Base-by-base conservation (phyloP, 2,113 vertebrate genomes). In the Oncorhynchus tshawytscha region DNA sequence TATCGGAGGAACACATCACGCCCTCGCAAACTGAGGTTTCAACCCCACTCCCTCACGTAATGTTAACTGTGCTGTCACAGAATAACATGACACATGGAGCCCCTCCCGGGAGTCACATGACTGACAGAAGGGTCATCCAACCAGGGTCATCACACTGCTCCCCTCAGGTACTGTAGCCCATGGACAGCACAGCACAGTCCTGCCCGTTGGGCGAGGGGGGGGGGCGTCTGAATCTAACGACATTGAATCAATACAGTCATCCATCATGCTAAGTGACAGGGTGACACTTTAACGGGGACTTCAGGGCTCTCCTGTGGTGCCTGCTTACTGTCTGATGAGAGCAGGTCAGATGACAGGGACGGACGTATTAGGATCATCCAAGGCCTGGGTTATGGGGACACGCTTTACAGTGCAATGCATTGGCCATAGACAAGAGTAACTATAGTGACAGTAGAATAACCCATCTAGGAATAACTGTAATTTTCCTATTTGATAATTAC, bases 241-340 rank as follows among this genome's bases (percentile, higher is more conserved):
- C 29, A 0, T 27, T 29, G 34, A 45, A 73, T 83, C 78, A 71
- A 85, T 76, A 78, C 74, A 77, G 66, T 76, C 64, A 77, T 89
- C 75, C 70, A 74, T 90, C 82, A 82, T 78, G 27, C 69, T 73
- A 84, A 78, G 54, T 83, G 86, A 86, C 82, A 88, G 82, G 70
- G 59, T 82, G 84, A 84, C 80, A 79, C 70, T 79, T 82, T 25
- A 82, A 82, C 77, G 75, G 77, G 72, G 73, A 18, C 16, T 31
- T 48, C 24, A 64, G 79, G 70, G 62, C 25, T 70, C 71, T 70
- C 73, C 73, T 3, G 51, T n/a, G 57, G 81, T 62, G 67, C 54
- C 80, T 74, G 51, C 18, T 62, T 22, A 8, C 59, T 62, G 18
- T 8, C 59, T 62, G 75, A 79, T 57, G 74, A 77, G 67, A 72